Conservation (phyloP, 2,113 vertebrate species). For the Colaptes auratus region DNA sequence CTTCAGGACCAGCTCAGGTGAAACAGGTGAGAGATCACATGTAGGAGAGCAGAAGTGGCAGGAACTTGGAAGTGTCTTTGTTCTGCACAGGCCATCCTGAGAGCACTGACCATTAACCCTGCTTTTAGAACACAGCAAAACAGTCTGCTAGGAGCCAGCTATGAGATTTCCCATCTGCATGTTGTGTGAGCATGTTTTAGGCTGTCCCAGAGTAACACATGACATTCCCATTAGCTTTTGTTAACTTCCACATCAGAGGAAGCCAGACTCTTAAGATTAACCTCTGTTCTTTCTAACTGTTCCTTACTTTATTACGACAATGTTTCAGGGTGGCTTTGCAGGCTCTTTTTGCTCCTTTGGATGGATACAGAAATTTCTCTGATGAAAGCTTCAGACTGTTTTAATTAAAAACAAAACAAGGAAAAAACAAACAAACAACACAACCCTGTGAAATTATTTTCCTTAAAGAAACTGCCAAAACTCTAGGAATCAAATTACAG, state of each 20-base stretch:
- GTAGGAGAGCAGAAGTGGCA: not conserved
- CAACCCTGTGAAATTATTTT: conserved; percentile 43
- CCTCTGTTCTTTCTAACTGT: conserved; percentile 47
- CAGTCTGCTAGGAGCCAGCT: conserved; percentile 7
- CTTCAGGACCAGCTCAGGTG: not conserved
- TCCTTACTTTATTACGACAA: conserved; percentile 51
- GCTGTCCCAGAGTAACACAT: conserved; percentile 35
- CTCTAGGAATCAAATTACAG: conserved; percentile 61
- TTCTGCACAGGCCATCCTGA: not conserved
- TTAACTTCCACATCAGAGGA: conserved; percentile 33
- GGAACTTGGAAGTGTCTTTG: not conserved
- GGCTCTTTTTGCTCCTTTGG: conserved; percentile 3
- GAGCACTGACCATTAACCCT: not conserved
- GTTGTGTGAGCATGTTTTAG: not conserved
- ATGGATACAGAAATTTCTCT: conserved; percentile 42
- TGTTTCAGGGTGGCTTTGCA: conserved; percentile 13
- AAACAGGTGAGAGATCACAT: not conserved
- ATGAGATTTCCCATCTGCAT: conserved; percentile 33
- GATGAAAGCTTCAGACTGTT: conserved; percentile 61
- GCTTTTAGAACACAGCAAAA: conserved; percentile 33
- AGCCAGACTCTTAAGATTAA: conserved; percentile 56
- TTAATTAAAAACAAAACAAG: conserved; percentile 57
- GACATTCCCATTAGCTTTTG: conserved; percentile 54
- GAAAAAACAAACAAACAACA: not conserved
- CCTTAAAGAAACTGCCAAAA: conserved; percentile 64